Percentiles rank a stretch among this genome's conserved stretches.
Conservation (phyloP, 2,888 invertebrate genomes). For the Bimastos eiseni region DNA sequence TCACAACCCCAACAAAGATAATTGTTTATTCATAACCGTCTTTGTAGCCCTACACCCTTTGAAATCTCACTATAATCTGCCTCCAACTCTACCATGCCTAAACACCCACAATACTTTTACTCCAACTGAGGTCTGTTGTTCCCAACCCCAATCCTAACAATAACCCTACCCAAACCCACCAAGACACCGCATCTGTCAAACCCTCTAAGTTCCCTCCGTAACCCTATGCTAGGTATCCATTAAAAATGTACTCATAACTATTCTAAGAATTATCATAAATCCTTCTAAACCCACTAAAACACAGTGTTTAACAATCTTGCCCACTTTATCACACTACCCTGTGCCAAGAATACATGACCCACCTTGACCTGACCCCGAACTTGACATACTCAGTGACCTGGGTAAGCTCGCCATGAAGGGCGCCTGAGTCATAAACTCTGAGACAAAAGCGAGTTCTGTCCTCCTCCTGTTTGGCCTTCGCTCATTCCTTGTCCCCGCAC, state of each 20-base stretch:
- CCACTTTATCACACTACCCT: neutral
- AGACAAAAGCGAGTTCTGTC: constrained; percentile 13
- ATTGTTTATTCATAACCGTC: neutral
- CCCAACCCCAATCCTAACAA: too few relatives aligned
- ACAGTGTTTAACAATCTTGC: neutral
- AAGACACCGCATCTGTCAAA: too few relatives aligned
- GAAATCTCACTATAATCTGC: neutral
- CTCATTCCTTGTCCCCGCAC: neutral
- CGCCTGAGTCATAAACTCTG: neutral
- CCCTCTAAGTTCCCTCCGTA: neutral
- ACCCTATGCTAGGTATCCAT: too few relatives aligned
- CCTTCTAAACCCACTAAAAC: neutral
- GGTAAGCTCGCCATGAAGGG: neutral
- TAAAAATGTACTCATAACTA: too few relatives aligned
- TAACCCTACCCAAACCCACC: too few relatives aligned
- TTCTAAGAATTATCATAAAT: neutral
- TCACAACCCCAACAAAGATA: neutral
- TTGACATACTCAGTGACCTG: neutral
- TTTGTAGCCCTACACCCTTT: neutral
- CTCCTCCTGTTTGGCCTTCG: constrained; percentile 2
- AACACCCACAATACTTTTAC: too few relatives aligned
- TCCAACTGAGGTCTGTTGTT: too few relatives aligned
- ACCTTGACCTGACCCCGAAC: constrained; percentile 15
- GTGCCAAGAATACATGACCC: neutral
- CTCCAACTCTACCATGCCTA: too few relatives aligned